These are phyloP conservation scores for Amphiprion ocellaris DNA, from an alignment of 2,113 vertebrate species.

Conservation along the genomic window DNA sequence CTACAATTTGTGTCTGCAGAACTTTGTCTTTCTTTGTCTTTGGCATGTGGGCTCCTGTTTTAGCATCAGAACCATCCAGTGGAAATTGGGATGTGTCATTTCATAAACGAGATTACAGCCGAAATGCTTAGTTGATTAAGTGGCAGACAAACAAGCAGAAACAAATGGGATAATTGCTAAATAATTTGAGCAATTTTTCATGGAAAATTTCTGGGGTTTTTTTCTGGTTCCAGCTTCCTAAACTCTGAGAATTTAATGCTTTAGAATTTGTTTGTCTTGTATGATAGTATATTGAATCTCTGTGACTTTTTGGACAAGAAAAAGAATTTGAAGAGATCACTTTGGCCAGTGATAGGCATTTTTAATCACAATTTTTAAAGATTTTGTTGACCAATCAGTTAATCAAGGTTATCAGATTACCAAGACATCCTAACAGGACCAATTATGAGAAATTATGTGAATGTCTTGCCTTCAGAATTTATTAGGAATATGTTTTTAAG, in stretches of 20 bases:
- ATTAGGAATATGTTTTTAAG: background rate
- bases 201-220: background rate
- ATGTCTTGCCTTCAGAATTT: background rate
- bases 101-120: background rate
- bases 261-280: background rate
- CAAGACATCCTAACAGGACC: background rate
- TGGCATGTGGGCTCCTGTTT: constrained; percentile 10
- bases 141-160: background rate
- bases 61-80: background rate
- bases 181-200: background rate
- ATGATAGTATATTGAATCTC: background rate
- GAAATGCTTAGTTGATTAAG: background rate
- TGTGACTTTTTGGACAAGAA: background rate
- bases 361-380: background rate
- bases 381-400: background rate
- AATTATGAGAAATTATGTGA: background rate
- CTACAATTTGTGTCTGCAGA: constrained; percentile 50
- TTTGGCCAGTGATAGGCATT: too few relatives aligned
- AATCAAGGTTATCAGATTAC: background rate
- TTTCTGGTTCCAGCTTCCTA: background rate
- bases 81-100: background rate
- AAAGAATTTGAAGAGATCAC: too few relatives aligned
- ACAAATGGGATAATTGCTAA: background rate
- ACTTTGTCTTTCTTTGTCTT: constrained; percentile 9
- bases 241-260: background rate